Percentiles rank a stretch among this genome's conserved stretches.
These are phyloP conservation scores for Eremobia ochroleuca DNA, from an alignment of 2,888 invertebrate species.

Conservation along the genomic window DNA sequence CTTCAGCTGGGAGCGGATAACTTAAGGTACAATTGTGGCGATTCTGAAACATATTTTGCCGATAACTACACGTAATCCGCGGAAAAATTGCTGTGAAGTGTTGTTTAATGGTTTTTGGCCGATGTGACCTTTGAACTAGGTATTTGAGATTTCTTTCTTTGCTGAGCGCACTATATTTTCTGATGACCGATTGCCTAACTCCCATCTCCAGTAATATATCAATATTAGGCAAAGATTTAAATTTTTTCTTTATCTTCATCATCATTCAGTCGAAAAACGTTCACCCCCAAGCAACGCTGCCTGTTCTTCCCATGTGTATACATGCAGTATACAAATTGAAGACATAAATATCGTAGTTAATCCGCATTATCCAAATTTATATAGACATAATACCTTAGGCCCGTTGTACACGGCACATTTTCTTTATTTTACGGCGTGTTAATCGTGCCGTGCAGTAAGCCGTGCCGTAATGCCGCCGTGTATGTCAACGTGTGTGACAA, in stretches of 20 bases:
- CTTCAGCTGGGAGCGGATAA: slow-evolving; percentile 23
- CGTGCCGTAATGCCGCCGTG: background rate
- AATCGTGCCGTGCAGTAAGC: background rate
- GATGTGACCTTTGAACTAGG: background rate
- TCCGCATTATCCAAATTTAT: background rate
- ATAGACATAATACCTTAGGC: background rate
- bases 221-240: background rate
- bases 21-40: slow-evolving; percentile 34
- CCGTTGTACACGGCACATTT: background rate
- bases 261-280: background rate
- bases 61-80: slow-evolving; percentile 5
- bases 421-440: background rate
- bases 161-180: background rate
- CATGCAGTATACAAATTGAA: background rate
- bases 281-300: background rate
- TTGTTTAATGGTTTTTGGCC: background rate
- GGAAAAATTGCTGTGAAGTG: background rate
- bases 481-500: background rate
- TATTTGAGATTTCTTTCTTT: background rate
- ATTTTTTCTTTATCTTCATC: background rate
- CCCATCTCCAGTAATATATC: background rate
- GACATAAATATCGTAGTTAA: background rate
- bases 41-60: slow-evolving; percentile 22
- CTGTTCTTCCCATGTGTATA: background rate
- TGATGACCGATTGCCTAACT: background rate